Conservation (phyloP, 2,797 vertebrate genomes). For the Tapera naevia region DNA sequence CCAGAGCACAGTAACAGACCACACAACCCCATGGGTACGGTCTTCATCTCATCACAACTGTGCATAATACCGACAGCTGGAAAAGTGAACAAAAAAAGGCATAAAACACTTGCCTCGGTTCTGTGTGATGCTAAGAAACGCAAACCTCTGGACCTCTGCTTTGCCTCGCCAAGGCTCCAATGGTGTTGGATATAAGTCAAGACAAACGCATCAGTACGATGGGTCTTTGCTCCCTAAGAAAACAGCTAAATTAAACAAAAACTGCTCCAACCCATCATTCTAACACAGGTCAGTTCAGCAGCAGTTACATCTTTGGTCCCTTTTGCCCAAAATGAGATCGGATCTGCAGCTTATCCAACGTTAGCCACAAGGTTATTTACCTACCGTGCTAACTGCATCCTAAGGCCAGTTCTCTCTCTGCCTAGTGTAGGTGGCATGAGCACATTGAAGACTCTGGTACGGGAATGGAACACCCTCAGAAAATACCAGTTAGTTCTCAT, state of each 20-base stretch:
- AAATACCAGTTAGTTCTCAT: accelerated
- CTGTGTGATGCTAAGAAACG: not conserved
- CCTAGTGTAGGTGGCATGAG: not conserved
- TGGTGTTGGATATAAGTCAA: not conserved
- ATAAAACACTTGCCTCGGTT: accelerated
- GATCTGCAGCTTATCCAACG: not conserved
- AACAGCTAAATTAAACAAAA: accelerated
- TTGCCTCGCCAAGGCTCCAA: not conserved
- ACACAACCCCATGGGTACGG: slow-evolving; percentile 10
- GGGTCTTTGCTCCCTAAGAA: not conserved
- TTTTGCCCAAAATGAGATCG: not conserved
- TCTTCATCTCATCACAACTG: slow-evolving; percentile 10
- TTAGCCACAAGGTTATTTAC: accelerated
- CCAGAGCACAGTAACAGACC: slow-evolving; percentile 51
- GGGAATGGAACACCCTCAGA: accelerated
- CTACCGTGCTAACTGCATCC: accelerated
- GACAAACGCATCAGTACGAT: accelerated
- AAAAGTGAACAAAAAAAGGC: not conserved
- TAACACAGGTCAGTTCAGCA: not conserved
- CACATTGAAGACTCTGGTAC: accelerated
- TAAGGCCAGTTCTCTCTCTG: not conserved
- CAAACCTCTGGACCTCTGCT: not conserved
- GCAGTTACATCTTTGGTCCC: not conserved
- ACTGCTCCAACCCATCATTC: not conserved
- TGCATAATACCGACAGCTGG: not conserved